A percentile compares a stretch with the other conserved stretches of the same genome.
Evolutionary conservation across 2,888 invertebrate genomes (phyloP).

Genomic region (Antitype chi): DNA sequence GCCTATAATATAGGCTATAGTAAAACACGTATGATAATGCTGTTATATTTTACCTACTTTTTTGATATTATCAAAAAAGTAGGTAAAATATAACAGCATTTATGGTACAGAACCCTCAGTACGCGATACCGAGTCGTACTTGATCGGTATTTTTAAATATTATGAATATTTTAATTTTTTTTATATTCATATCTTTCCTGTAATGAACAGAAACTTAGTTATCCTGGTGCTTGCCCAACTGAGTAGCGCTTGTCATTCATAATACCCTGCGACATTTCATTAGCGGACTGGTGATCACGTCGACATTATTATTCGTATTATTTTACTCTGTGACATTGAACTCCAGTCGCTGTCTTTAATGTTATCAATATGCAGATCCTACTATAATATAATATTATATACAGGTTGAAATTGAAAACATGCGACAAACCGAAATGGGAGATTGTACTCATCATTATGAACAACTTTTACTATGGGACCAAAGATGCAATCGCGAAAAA

Average conservation of each 20-base stretch:
- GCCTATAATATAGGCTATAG: no score
- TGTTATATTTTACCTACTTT: no score
- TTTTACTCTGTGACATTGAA: neutral
- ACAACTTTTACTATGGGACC: no score
- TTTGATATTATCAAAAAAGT: no score
- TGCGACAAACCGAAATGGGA: no score
- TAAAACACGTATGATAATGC: no score
- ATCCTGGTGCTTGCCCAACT: neutral
- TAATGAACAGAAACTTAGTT: constrained; percentile 1
- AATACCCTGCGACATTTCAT: constrained; percentile 36
- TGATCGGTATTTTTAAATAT: neutral
- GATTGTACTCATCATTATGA: no score
- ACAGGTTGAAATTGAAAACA: no score
- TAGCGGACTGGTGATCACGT: neutral
- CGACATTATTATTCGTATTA: constrained; percentile 16
- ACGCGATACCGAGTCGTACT: neutral
- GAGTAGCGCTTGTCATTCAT: neutral
- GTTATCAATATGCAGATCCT: constrained; percentile 31
- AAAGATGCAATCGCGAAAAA: no score
- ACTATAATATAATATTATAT: no score
- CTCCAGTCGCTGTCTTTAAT: neutral
- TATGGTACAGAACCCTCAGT: neutral
- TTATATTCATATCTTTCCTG: constrained; percentile 14
- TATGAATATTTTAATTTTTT: neutral
- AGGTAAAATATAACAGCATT: no score